These are phyloP conservation scores for Pipa parva DNA, from an alignment of 2,113 vertebrate genomes.

Conservation along the genomic window DNA sequence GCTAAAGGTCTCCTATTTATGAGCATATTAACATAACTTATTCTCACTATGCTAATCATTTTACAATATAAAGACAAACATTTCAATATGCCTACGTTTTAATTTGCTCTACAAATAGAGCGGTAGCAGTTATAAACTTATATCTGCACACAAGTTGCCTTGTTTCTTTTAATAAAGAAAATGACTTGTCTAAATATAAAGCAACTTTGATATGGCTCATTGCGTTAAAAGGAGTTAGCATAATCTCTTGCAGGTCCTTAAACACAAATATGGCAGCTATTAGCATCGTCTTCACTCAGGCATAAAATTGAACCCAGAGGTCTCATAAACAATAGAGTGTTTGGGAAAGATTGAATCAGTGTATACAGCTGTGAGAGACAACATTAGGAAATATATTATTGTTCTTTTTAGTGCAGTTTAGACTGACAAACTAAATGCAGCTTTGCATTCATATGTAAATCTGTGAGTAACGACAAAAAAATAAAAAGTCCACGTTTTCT, in stretches of 20 bases:
- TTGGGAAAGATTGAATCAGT: slow-evolving; percentile 78
- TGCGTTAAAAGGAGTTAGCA: slow-evolving; percentile 72
- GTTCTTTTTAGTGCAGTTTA: slow-evolving; percentile 60
- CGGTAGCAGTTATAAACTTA: too few species aligned
- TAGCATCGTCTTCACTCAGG: slow-evolving; percentile 80
- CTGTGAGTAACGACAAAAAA: too few species aligned
- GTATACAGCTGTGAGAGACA: slow-evolving; percentile 71
- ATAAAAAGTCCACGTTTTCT: too few species aligned
- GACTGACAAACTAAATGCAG: slow-evolving; percentile 52
- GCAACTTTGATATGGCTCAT: slow-evolving; percentile 74
- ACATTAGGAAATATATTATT: slow-evolving; percentile 69
- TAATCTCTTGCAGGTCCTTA: slow-evolving; percentile 74
- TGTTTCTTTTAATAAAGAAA: slow-evolving; percentile 48
- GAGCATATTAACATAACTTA: too few species aligned
- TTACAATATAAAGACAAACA: too few species aligned
- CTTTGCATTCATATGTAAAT: background rate
- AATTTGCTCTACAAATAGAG: too few species aligned
- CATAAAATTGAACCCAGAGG: slow-evolving; percentile 82
- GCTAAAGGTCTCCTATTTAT: too few species aligned
- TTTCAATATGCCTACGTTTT: too few species aligned
- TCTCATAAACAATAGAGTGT: slow-evolving; percentile 77
- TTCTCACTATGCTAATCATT: too few species aligned
- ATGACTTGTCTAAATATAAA: slow-evolving; percentile 73
- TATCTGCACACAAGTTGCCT: too few species aligned
- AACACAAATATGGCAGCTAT: slow-evolving; percentile 81